phyloP scores from a whole-genome alignment of 2,113 vertebrate genomes.

The Apeltes quadracus region DNA sequence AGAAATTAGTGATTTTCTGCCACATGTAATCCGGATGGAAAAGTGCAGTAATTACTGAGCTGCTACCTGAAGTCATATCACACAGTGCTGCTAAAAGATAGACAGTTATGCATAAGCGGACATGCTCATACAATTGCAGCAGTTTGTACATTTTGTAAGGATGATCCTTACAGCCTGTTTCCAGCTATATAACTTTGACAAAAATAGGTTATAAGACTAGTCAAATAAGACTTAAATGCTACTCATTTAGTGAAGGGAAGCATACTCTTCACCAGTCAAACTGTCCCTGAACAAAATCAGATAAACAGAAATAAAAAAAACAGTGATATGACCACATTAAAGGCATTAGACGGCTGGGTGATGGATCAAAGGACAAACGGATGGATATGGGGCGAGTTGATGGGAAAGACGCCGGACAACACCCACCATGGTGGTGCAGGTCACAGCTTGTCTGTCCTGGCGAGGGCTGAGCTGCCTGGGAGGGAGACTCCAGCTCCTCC shows the following conservation, averaged over 20 bases:
- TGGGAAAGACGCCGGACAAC: slow-evolving; percentile 52
- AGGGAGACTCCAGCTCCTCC: slow-evolving; percentile 81
- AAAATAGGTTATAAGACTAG: too few species aligned
- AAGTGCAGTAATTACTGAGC: slow-evolving; percentile 56
- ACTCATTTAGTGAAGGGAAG: not conserved
- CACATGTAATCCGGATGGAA: slow-evolving; percentile 76
- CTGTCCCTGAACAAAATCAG: not conserved
- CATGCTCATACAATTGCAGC: slow-evolving; percentile 10
- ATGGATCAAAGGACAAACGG: not conserved
- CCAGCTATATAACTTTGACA: not conserved
- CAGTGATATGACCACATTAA: not conserved
- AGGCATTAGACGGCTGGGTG: not conserved
- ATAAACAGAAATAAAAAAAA: slow-evolving; percentile 1
- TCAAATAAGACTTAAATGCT: not conserved
- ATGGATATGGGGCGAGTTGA: slow-evolving; percentile 23
- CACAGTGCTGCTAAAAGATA: slow-evolving; percentile 35
- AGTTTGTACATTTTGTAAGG: not conserved
- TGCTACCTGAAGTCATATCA: slow-evolving; percentile 39
- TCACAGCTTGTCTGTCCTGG: slow-evolving; percentile 79
- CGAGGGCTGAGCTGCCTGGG: slow-evolving; percentile 74
- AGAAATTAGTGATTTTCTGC: slow-evolving; percentile 74
- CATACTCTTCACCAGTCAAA: not conserved
- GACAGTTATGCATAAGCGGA: slow-evolving; percentile 18
- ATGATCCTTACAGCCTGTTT: not conserved
- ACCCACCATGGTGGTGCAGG: slow-evolving; percentile 85